Evolutionary conservation across 2,113 vertebrate species (phyloP).

Genomic region (Otis tarda): DNA sequence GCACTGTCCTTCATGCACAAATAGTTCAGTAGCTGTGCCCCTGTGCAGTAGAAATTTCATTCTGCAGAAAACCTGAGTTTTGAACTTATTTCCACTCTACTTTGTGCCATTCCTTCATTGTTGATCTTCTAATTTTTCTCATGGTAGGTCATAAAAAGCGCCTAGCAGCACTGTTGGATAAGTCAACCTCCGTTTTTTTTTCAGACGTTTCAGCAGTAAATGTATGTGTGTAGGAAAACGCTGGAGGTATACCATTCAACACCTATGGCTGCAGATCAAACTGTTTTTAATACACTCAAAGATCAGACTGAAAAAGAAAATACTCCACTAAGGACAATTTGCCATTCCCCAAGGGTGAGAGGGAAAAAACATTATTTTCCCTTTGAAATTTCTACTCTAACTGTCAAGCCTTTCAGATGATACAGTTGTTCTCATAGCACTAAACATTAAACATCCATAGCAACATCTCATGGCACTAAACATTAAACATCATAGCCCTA

Average conservation of each 20-base stretch:
- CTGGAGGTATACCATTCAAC: accelerated
- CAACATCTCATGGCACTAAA: too few species aligned
- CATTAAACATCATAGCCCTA: too few species aligned
- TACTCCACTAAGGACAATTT: background rate
- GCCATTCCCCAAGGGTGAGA: background rate
- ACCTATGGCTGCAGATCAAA: accelerated
- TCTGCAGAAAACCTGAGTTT: background rate
- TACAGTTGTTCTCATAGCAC: background rate
- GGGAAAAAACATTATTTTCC: background rate
- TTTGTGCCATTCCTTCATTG: background rate
- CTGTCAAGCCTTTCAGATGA: background rate
- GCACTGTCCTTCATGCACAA: background rate
- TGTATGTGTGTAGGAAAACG: background rate
- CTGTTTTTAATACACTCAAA: background rate
- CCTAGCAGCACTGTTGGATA: background rate
- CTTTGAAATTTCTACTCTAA: background rate
- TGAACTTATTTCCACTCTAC: background rate
- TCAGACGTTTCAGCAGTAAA: background rate
- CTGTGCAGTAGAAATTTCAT: background rate
- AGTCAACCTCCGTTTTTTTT: background rate
- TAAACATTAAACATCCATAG: too few species aligned
- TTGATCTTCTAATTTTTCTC: background rate
- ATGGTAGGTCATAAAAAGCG: background rate
- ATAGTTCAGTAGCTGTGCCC: background rate
- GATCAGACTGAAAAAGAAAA: background rate